Percentiles rank a stretch among this genome's conserved stretches.
phyloP scores from a whole-genome alignment of 2,797 vertebrate genomes.

The Lepus oiostolus region DNA sequence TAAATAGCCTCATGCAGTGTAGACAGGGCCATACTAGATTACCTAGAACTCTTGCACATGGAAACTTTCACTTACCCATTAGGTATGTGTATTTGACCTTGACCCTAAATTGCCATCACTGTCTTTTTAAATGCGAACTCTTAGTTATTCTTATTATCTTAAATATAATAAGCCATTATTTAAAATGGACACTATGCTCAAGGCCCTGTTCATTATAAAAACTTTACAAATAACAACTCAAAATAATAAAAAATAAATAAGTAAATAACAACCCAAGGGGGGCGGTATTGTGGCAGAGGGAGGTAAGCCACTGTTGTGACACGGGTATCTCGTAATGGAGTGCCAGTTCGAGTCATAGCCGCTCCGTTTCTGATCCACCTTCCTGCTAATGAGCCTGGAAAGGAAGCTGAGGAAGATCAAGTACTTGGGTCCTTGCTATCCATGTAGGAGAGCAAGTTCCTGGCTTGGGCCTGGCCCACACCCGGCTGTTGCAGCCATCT shows the following conservation, averaged over 20 bases:
- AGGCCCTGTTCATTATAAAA: background rate
- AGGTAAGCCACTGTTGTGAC: too few species aligned
- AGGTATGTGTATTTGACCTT: background rate
- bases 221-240: conserved; percentile 42
- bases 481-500: too few species aligned
- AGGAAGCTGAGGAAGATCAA: too few species aligned
- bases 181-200: background rate
- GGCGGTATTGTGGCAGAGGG: too few species aligned
- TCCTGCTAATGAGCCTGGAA: too few species aligned
- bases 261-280: background rate
- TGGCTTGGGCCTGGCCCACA: too few species aligned
- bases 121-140: background rate
- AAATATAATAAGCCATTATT: background rate
- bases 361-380: too few species aligned
- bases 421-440: too few species aligned
- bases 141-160: conserved; percentile 27
- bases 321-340: too few species aligned
- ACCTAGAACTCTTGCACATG: background rate
- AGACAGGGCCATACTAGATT: background rate
- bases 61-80: background rate
- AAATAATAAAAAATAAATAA: background rate
- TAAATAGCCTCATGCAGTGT: background rate
- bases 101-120: background rate
- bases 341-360: too few species aligned
- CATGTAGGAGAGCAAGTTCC: too few species aligned